phyloP scores from a whole-genome alignment of 1,140 invertebrate species.

The Aphis gossypii region DNA sequence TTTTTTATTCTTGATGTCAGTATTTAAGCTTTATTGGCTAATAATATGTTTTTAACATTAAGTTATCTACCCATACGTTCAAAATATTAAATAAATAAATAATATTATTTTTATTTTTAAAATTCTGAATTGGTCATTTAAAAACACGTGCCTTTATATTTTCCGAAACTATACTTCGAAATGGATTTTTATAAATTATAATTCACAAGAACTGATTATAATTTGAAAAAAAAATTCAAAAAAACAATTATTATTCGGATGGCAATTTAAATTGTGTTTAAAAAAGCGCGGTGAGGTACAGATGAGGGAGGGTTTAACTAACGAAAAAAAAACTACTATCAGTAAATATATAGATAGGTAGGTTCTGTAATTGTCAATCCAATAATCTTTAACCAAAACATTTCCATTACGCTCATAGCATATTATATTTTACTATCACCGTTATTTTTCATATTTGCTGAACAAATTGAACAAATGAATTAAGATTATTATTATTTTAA shows the following conservation, averaged over 20 bases:
- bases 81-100: background rate
- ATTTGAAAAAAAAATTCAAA: no score
- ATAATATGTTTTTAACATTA: background rate
- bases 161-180: background rate
- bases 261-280: no score
- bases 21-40: background rate
- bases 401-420: background rate
- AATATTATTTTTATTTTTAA: background rate
- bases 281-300: no score
- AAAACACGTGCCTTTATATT: background rate
- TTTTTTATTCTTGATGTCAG: background rate
- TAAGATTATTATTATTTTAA: background rate
- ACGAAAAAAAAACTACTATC: background rate
- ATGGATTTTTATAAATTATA: background rate
- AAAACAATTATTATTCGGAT: no score
- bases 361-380: background rate
- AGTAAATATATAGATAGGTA: background rate
- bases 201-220: no score
- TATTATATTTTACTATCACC: background rate
- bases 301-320: background rate
- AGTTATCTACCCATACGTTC: accelerated
- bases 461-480: background rate
- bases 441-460: background rate
- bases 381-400: background rate
- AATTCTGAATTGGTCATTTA: background rate